A percentile compares a stretch with the other conserved stretches of the same genome.
These are phyloP conservation scores for Pediacus dermestoides DNA, from an alignment of 2,888 invertebrate species.

Conservation along the genomic window DNA sequence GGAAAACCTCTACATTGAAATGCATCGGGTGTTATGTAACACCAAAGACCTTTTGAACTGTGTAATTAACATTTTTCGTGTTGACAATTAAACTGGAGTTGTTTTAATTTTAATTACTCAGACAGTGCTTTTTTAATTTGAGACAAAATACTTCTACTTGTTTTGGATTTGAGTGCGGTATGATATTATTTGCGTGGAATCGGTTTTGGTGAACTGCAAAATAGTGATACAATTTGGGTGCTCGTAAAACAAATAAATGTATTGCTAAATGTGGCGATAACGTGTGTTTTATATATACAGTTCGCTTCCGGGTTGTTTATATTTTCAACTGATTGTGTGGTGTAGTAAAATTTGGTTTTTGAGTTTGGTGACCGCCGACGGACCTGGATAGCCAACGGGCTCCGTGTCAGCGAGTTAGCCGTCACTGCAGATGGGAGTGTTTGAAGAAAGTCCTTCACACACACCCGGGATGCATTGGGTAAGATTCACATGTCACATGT, in stretches of 20 bases:
- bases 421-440: constrained; percentile 84
- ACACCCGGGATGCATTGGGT: constrained; percentile 91
- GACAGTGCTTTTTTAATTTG: too few species aligned
- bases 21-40: constrained; percentile 25
- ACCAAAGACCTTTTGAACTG: constrained; percentile 20
- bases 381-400: constrained; percentile 40
- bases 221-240: constrained; percentile 11
- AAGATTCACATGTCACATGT: too few species aligned
- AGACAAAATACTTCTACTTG: too few species aligned
- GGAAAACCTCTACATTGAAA: constrained; percentile 23
- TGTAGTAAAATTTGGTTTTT: constrained; percentile 16
- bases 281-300: too few species aligned
- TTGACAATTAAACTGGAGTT: too few species aligned
- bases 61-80: constrained; percentile 15
- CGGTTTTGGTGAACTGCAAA: too few species aligned
- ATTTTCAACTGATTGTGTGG: too few species aligned
- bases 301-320: too few species aligned
- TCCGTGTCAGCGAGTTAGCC: constrained; percentile 41
- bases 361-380: constrained; percentile 49
- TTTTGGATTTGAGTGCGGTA: too few species aligned
- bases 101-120: too few species aligned
- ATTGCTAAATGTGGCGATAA: constrained; percentile 10
- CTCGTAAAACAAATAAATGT: constrained; percentile 7
- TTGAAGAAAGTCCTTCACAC: constrained; percentile 74
- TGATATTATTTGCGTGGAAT: too few species aligned